These are phyloP conservation scores for Natator depressus DNA, from an alignment of 2,113 vertebrate genomes.

Conservation along the genomic window DNA sequence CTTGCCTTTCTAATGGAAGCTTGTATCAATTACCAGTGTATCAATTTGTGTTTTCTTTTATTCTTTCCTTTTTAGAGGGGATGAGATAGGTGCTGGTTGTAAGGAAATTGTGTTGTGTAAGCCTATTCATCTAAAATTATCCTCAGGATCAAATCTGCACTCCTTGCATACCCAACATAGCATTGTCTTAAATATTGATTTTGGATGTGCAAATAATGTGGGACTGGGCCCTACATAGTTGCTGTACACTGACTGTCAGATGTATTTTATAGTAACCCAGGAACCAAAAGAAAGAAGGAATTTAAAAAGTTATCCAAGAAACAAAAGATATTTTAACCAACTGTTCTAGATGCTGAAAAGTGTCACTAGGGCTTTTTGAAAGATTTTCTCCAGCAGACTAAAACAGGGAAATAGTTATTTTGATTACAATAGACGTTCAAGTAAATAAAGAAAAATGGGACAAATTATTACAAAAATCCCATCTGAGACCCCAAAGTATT, in stretches of 20 bases:
- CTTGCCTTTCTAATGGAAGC: background rate
- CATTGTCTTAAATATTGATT: background rate
- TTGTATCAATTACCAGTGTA: background rate
- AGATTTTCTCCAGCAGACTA: background rate
- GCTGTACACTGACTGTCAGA: background rate
- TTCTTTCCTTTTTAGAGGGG: background rate
- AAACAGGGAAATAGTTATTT: slow-evolving; percentile 9
- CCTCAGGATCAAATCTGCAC: background rate
- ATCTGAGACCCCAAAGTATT: background rate
- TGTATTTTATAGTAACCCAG: fast-evolving
- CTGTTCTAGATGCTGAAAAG: background rate
- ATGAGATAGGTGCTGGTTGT: background rate
- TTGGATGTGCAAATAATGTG: background rate
- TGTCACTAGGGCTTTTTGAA: background rate
- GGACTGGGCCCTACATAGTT: background rate
- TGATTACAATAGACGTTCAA: background rate
- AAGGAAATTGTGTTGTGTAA: background rate
- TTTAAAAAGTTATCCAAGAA: background rate
- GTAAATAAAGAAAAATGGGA: slow-evolving; percentile 58
- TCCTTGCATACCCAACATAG: background rate
- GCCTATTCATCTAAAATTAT: background rate
- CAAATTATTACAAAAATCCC: background rate
- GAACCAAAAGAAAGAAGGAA: background rate
- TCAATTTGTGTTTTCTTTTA: background rate
- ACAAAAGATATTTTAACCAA: background rate